Evolutionary conservation across 2,888 invertebrate genomes (phyloP), one percentile per base, ranked within the genome.

Genomic region (Ochropleura leucogaster): DNA sequence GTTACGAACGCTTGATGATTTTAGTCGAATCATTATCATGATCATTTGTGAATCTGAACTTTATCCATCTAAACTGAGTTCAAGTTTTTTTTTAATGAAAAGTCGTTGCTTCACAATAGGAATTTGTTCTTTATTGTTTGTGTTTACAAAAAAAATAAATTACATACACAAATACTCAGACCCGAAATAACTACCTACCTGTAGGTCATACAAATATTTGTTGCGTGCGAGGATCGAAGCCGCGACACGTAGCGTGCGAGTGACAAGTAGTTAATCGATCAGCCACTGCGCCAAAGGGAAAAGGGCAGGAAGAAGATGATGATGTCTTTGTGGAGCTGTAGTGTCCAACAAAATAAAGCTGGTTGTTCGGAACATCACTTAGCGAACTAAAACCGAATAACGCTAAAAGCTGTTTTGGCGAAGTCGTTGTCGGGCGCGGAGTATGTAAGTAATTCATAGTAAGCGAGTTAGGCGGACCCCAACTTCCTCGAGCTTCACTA

Each of bases 381-480:
- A 82, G 60, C 55, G 30, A 80, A 85, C 80, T 79, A 65, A 86
- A 88, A 89, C 83, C 84, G 84, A 83, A 85, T 85, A 85, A 87
- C 82, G 79, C 88, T 90, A 86, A 90, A 90, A 90, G 89, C 89
- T 85, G 82, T 85, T 85, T 85, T 80, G 74, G 81, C 74, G 82
- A 81, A 84, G 78, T 87, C 83, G 76, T 80, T 84, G 80, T 81
- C 79, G 81, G 79, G 68, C 72, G 80, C 74, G 74, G 79, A 74
- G 85, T 82, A 77, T 79, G 81, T 84, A 82, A 85, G 86, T 85
- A 85, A 87, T 87, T 85, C 86, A 72, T 77, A 82, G 82, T 84
- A 87, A 82, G 79, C 79, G 80, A 80, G 87, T 86, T 78, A 83
- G 68, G 68, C 42, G 70, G 68, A 42, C 74, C 67, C 70, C 64